Base-by-base conservation (phyloP, 2,113 vertebrate genomes). In the Pantherophis guttatus region DNA sequence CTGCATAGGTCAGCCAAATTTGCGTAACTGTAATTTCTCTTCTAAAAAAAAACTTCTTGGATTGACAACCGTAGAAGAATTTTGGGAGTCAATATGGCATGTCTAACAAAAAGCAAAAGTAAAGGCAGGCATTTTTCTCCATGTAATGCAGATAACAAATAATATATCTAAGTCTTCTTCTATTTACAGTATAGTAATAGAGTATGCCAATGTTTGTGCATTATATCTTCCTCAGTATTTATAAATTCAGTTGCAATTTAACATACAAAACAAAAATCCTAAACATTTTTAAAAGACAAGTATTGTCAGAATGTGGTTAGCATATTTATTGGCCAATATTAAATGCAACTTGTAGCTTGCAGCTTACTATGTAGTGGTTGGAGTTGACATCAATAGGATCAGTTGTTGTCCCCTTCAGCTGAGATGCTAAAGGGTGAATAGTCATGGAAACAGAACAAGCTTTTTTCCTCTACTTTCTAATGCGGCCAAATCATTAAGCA, bases 341-440 rank as follows among this genome's bases (percentile, higher is more conserved):
- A 48, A 39, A 86, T 23, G 50, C 87, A 57, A 0, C 58, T 55
- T 65, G 57, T 26, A 59, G 24, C 7, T n/a, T 75, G 1, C 92
- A 90, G 44, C 19, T 93, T 9, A 52, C 21, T 85, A 89, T 70
- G 29, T 91, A 50, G 89, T 86, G 1, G 0, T 50, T 19, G 19
- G 86, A 58, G 1, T 24, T 33, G 70, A 48, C 33, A 19, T 65
- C 24, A 65, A 5, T 11, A 92, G 87, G 26, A 90, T 39, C 5
- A 85, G 44, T 93, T 89, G 86, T 88, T 91, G 86, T 81, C 59
- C 54, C 52, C 44, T 70, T 62, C 65, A 81, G 65, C 90, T 89
- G 90, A 93, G 90, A 91, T 5, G 58, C 58, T 88, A 33, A 93
- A 86, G 70, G 55, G 29, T 93, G 92, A 93, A 93, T 93, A 93